Conservation (phyloP, 2,797 vertebrate genomes). For the Graptemys geographica region DNA sequence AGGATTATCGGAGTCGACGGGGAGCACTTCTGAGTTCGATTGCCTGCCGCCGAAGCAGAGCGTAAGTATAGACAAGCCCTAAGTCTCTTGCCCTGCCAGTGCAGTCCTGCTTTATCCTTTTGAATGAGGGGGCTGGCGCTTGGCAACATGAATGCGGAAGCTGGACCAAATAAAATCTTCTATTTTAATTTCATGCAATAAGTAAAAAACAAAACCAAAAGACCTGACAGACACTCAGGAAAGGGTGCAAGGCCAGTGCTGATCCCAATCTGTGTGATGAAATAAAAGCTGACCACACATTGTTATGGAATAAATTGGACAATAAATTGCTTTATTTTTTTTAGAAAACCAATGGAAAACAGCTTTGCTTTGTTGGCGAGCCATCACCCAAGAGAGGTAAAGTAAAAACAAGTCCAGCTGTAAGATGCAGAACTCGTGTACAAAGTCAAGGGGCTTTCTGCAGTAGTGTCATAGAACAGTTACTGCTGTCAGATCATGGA, state of each 20-base stretch:
- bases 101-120: neutral
- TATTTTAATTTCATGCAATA: slow-evolving; percentile 11
- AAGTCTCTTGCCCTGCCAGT: neutral
- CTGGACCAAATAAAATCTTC: neutral
- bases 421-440: neutral
- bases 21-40: too few species aligned
- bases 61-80: too few species aligned
- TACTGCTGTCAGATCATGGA: neutral
- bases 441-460: neutral
- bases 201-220: neutral
- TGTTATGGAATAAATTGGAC: neutral
- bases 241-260: slow-evolving; percentile 3
- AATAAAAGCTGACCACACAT: slow-evolving; percentile 15
- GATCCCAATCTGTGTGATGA: neutral
- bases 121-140: neutral
- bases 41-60: too few species aligned
- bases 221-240: neutral
- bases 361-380: neutral
- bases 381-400: neutral
- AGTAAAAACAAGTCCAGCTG: fast-evolving
- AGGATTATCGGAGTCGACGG: too few species aligned
- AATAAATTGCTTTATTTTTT: neutral
- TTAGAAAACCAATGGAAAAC: neutral
- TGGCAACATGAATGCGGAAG: slow-evolving; percentile 10
- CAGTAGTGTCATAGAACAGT: neutral